A percentile compares a stretch with the other conserved stretches of the same genome.
phyloP scores from a whole-genome alignment of 2,888 invertebrate genomes.

The Cotesia congregata region DNA sequence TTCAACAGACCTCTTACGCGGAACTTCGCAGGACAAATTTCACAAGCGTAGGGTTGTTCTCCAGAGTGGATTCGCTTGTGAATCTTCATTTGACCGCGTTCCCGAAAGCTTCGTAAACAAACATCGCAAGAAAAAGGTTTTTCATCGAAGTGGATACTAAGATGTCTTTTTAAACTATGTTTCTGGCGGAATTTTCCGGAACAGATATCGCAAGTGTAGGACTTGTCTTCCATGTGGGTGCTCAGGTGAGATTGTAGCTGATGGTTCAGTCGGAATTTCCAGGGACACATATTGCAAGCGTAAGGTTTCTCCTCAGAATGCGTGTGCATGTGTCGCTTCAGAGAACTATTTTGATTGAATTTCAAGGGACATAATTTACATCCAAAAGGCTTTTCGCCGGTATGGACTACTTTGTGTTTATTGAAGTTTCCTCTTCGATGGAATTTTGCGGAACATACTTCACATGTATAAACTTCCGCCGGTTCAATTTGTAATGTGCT shows the following conservation, averaged over 20 bases:
- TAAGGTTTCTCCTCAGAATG: slow-evolving; percentile 59
- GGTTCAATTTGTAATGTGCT: too few species aligned
- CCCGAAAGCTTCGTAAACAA: slow-evolving; percentile 59
- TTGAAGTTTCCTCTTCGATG: too few species aligned
- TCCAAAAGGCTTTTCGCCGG: slow-evolving; percentile 68
- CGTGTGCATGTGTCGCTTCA: slow-evolving; percentile 71
- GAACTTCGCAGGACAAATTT: too few species aligned
- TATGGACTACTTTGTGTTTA: slow-evolving; percentile 68
- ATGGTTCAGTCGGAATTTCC: slow-evolving; percentile 71
- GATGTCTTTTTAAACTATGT: slow-evolving; percentile 73
- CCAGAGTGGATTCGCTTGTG: too few species aligned
- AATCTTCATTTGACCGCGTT: too few species aligned
- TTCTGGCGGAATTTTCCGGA: slow-evolving; percentile 72
- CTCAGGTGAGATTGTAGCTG: slow-evolving; percentile 71
- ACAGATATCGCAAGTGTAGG: slow-evolving; percentile 71
- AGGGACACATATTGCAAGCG: slow-evolving; percentile 63
- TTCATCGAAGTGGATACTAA: slow-evolving; percentile 71
- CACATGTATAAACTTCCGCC: too few species aligned
- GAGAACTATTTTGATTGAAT: slow-evolving; percentile 71
- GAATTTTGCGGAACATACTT: too few species aligned
- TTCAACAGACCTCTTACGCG: too few species aligned
- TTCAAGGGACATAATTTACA: slow-evolving; percentile 72
- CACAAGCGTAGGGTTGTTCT: too few species aligned
- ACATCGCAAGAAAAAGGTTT: slow-evolving; percentile 69
- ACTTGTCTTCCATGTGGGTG: slow-evolving; percentile 70